Conservation (phyloP, 2,797 vertebrate genomes). For the Glyptemys insculpta region DNA sequence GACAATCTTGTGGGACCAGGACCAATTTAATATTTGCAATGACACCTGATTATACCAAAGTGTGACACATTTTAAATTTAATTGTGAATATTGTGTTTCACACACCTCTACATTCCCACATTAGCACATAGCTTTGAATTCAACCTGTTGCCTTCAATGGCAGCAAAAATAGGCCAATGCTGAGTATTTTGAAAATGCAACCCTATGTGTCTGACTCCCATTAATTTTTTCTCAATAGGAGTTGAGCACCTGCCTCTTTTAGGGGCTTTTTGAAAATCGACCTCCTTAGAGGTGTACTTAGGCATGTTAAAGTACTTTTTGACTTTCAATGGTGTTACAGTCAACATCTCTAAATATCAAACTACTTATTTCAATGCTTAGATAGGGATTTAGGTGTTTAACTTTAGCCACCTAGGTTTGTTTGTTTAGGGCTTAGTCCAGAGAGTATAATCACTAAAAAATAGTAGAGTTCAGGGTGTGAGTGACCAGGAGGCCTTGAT, state of each 20-base stretch:
- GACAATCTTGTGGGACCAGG: not conserved
- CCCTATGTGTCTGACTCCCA: not conserved
- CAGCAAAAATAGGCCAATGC: not conserved
- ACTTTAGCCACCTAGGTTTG: not conserved
- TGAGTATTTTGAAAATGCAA: not conserved
- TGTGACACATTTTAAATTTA: not conserved
- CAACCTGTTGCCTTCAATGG: not conserved
- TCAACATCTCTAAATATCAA: not conserved
- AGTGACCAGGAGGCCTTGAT: not conserved
- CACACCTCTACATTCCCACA: not conserved
- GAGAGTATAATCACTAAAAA: not conserved
- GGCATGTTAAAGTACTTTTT: not conserved
- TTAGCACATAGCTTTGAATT: not conserved
- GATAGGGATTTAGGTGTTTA: not conserved
- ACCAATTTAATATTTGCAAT: no score
- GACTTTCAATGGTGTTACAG: not conserved
- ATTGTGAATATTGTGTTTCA: not conserved
- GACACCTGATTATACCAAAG: not conserved
- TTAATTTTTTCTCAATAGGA: constrained; percentile 21
- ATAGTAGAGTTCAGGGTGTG: not conserved
- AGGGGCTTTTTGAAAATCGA: not conserved
- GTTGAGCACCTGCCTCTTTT: not conserved
- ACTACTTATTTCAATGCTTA: not conserved
- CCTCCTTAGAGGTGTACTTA: not conserved
- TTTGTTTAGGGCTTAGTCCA: not conserved